phyloP scores from a whole-genome alignment of 2,888 invertebrate species.

The Syritta pipiens region DNA sequence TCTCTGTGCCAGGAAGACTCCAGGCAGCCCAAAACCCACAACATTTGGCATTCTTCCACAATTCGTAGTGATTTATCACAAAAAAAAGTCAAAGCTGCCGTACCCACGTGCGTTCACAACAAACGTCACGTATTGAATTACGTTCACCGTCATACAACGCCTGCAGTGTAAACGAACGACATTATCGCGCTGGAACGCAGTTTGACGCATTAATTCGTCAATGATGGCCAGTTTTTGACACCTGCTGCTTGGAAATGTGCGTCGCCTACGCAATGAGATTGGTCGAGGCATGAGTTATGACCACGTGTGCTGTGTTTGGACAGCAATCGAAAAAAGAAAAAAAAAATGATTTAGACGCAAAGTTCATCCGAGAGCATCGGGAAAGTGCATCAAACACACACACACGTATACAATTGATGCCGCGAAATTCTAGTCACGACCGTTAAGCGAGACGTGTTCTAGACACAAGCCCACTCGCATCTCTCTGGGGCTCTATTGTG shows the following conservation, averaged over 20 bases:
- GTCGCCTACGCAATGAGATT: constrained; percentile 41
- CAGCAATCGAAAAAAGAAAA: background rate
- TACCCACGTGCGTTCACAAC: too few species aligned
- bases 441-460: constrained; percentile 59
- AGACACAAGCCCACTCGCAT: constrained; percentile 22
- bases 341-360: background rate
- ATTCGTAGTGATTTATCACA: too few species aligned
- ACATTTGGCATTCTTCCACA: too few species aligned
- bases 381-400: background rate
- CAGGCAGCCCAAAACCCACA: too few species aligned
- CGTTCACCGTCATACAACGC: background rate
- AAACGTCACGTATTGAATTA: constrained; percentile 1
- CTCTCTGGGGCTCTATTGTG: constrained; percentile 4
- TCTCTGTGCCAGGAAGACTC: too few species aligned
- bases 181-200: background rate
- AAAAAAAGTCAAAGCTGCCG: too few species aligned
- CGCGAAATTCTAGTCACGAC: constrained; percentile 64
- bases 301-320: too few species aligned
- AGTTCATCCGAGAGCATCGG: background rate
- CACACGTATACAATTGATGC: constrained; percentile 1
- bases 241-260: constrained; percentile 44
- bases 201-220: constrained; percentile 21
- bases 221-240: constrained; percentile 44
- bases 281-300: background rate
- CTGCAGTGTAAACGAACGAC: background rate